Evolutionary conservation across 2,888 invertebrate genomes (phyloP).

Genomic region (Trilocha varians): DNA sequence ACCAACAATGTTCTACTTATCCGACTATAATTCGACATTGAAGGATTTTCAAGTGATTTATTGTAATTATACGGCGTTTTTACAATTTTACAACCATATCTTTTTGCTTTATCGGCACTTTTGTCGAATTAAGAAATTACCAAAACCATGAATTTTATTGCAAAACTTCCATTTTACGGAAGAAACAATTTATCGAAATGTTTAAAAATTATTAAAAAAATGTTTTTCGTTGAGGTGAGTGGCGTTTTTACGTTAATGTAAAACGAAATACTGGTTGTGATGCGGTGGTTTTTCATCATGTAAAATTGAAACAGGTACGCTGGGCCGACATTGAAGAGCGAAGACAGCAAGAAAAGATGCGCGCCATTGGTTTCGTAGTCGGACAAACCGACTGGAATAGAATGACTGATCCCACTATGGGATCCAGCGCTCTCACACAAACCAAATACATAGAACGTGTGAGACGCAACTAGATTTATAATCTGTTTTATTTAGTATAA

Average conservation of each 20-base stretch:
- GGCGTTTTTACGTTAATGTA: neutral
- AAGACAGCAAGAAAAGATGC: slow-evolving; percentile 91
- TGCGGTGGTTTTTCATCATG: slow-evolving; percentile 38
- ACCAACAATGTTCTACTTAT: too few species aligned
- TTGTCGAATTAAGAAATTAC: neutral
- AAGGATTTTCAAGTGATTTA: slow-evolving; percentile 1
- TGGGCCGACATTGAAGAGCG: slow-evolving; percentile 98
- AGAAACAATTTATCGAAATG: neutral
- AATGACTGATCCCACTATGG: slow-evolving; percentile 94
- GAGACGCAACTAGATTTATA: too few species aligned
- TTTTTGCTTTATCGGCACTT: slow-evolving; percentile 10
- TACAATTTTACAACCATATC: slow-evolving; percentile 29
- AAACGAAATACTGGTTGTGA: neutral
- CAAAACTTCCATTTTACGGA: neutral
- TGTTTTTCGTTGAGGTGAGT: slow-evolving; percentile 3
- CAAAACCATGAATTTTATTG: neutral
- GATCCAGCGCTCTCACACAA: slow-evolving; percentile 90
- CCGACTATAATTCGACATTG: too few species aligned
- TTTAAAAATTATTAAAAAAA: neutral
- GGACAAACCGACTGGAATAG: slow-evolving; percentile 97
- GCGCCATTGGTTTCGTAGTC: slow-evolving; percentile 96
- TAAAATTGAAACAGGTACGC: slow-evolving; percentile 83
- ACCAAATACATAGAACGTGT: slow-evolving; percentile 91
- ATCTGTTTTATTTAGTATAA: too few species aligned
- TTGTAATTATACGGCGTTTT: neutral